A percentile compares a stretch with the other conserved stretches of the same genome.
phyloP scores from a whole-genome alignment of 2,113 vertebrate genomes.

The Myiagra hebetior region DNA sequence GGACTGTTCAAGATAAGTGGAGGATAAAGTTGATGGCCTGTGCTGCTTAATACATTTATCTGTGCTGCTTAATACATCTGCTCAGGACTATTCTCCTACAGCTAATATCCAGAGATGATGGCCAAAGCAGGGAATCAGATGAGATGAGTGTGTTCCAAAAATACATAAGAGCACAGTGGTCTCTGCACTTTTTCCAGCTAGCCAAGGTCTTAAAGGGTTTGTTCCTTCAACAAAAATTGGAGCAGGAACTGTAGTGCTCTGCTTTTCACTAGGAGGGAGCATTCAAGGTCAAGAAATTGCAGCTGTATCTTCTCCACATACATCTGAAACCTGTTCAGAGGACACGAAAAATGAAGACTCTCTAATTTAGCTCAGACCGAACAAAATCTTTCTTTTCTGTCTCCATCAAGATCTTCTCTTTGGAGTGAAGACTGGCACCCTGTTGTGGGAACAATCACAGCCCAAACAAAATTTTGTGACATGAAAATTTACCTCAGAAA shows the following conservation, averaged over 20 bases:
- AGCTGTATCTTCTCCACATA: background rate
- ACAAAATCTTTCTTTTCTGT: background rate
- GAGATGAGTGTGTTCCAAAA: background rate
- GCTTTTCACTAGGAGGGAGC: background rate
- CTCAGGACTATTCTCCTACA: background rate
- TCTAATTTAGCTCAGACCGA: background rate
- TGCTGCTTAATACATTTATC: background rate
- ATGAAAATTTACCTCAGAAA: background rate
- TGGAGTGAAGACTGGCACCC: background rate
- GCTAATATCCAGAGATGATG: background rate
- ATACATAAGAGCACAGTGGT: background rate
- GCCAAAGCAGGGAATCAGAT: background rate
- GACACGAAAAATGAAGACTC: background rate
- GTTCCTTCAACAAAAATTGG: background rate
- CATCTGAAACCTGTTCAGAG: background rate
- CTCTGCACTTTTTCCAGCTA: background rate
- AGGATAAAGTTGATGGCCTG: background rate
- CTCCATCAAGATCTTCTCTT: background rate
- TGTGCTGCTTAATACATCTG: background rate
- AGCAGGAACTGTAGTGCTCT: background rate
- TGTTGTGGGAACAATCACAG: rapidly evolving
- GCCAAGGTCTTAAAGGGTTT: background rate
- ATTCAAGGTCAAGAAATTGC: background rate
- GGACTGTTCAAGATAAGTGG: background rate
- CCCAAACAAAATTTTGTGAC: background rate